phyloP scores from a whole-genome alignment of 2,888 invertebrate genomes.

The Oscheius sp. region DNA sequence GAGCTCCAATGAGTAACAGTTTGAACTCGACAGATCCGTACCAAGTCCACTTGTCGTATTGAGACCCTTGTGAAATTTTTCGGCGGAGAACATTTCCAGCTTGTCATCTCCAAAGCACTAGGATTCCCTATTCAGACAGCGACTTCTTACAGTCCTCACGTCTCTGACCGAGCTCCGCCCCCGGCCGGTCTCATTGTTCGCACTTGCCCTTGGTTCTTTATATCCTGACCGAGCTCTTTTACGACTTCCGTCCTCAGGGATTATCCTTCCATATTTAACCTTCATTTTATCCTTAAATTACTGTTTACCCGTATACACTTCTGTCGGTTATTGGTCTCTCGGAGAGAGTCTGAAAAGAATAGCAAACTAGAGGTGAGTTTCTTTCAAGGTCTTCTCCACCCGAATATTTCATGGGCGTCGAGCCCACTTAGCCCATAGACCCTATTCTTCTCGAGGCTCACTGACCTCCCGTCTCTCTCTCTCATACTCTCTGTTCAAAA shows the following conservation, averaged over 20 bases:
- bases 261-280: neutral
- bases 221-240: conserved; percentile 26
- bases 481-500: neutral
- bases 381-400: conserved; percentile 19
- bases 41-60: too few species aligned
- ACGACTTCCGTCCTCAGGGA: conserved; percentile 20
- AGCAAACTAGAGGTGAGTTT: neutral
- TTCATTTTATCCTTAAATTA: too few species aligned
- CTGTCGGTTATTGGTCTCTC: too few species aligned
- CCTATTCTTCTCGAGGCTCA: conserved; percentile 11
- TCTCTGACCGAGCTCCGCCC: neutral
- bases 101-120: too few species aligned
- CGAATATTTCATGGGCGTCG: conserved; percentile 27
- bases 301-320: too few species aligned
- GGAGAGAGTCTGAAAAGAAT: too few species aligned
- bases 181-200: conserved; percentile 12
- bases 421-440: conserved; percentile 22
- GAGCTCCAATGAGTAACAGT: too few species aligned
- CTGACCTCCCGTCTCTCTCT: neutral
- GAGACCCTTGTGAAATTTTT: too few species aligned
- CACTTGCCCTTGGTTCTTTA: conserved; percentile 26
- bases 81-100: too few species aligned
- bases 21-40: too few species aligned
- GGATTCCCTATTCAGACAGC: neutral
- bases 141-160: neutral